These are phyloP conservation scores for Tanytarsus gracilentus DNA, from an alignment of 2,888 invertebrate genomes.

Conservation along the genomic window DNA sequence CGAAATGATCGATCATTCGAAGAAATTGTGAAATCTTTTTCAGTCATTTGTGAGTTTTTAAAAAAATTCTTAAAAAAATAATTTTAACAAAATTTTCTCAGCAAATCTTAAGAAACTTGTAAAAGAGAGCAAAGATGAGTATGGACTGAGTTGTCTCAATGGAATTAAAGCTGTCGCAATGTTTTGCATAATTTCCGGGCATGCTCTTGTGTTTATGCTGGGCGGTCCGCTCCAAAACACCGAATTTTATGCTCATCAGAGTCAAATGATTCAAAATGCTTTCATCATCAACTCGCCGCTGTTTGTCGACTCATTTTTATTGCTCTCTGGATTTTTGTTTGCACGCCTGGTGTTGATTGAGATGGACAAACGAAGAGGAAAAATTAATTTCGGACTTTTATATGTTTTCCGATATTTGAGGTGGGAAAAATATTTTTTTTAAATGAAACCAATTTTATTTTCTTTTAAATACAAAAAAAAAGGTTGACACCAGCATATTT, in stretches of 20 bases:
- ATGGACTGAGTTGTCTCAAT: conserved; percentile 55
- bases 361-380: conserved; percentile 55
- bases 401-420: conserved; percentile 60
- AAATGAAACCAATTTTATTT: neutral
- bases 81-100: neutral
- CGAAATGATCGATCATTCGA: conserved; percentile 33
- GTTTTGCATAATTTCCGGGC: conserved; percentile 57
- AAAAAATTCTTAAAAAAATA: neutral
- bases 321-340: conserved; percentile 62
- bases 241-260: conserved; percentile 45
- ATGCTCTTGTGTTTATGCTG: conserved; percentile 55
- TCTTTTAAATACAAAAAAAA: conserved; percentile 33
- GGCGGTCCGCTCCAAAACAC: conserved; percentile 60
- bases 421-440: conserved; percentile 38
- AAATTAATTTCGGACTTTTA: conserved; percentile 52
- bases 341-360: conserved; percentile 57
- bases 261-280: conserved; percentile 46
- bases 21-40: conserved; percentile 37
- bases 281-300: conserved; percentile 58
- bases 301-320: conserved; percentile 62
- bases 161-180: conserved; percentile 60
- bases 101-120: conserved; percentile 33
- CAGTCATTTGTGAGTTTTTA: conserved; percentile 36
- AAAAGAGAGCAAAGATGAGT: conserved; percentile 44
- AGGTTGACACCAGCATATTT: conserved; percentile 67